Conservation (phyloP, 1,140 invertebrate species). For the Drepana arcuata region DNA sequence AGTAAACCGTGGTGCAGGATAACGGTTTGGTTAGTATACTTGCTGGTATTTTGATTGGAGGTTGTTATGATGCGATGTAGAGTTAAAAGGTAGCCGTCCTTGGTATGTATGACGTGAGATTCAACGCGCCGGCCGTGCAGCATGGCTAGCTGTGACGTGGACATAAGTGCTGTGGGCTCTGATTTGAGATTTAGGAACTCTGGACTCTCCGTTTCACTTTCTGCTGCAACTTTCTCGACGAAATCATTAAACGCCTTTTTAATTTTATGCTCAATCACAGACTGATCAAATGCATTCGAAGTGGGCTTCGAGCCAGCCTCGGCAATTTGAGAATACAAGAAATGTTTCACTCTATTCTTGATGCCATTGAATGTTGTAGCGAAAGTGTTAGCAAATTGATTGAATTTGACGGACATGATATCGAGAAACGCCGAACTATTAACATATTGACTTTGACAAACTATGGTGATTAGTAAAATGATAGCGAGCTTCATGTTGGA, state of each 20-base stretch:
- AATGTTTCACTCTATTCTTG: constrained; percentile 12
- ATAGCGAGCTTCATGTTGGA: too few relatives aligned
- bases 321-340: too few relatives aligned
- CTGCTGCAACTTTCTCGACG: not conserved
- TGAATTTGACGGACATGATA: constrained; percentile 19
- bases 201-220: too few relatives aligned
- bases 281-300: too few relatives aligned
- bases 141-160: constrained; percentile 71
- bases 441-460: constrained; percentile 7
- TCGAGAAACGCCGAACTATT: constrained; percentile 14
- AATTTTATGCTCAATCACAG: too few relatives aligned
- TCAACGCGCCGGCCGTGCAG: constrained; percentile 78
- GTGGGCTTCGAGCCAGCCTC: too few relatives aligned
- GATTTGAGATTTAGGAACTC: constrained; percentile 9
- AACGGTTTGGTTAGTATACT: constrained; percentile 42
- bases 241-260: too few relatives aligned
- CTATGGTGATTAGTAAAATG: constrained; percentile 7
- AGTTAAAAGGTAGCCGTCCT: constrained; percentile 57
- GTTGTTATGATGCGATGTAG: constrained; percentile 78
- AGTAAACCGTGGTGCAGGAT: constrained; percentile 85
- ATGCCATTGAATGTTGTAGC: constrained; percentile 13
- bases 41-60: constrained; percentile 9
- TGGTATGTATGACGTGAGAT: constrained; percentile 75
- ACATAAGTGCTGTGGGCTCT: constrained; percentile 29
- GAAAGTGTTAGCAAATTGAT: constrained; percentile 16